These are phyloP conservation scores for Galemys pyrenaicus DNA, from an alignment of 2,113 vertebrate genomes.

Conservation along the genomic window DNA sequence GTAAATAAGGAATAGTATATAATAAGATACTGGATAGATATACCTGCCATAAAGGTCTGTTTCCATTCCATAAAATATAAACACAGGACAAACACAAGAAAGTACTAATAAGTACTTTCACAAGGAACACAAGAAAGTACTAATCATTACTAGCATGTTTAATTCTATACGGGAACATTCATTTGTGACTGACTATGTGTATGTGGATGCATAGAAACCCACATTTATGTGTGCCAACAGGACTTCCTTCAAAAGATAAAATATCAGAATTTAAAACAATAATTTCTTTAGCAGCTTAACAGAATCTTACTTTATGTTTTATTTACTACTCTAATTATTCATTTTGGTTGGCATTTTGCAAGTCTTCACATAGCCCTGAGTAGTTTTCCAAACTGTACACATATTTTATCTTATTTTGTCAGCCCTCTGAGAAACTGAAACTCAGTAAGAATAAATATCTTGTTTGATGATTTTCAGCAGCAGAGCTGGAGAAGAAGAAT, in stretches of 20 bases:
- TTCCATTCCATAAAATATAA: background rate
- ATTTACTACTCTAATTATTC: slow-evolving; percentile 21
- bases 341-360: slow-evolving; percentile 18
- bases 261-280: slow-evolving; percentile 48
- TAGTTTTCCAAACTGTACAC: background rate
- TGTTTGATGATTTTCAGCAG: slow-evolving; percentile 28
- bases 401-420: slow-evolving; percentile 35
- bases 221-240: background rate
- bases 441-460: slow-evolving; percentile 2
- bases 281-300: slow-evolving; percentile 22
- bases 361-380: background rate
- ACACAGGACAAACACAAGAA: background rate
- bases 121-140: background rate
- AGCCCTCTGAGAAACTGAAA: slow-evolving; percentile 36
- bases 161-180: background rate
- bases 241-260: slow-evolving; percentile 45
- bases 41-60: background rate
- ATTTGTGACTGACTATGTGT: background rate
- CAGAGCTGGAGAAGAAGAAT: background rate
- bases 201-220: background rate
- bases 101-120: background rate
- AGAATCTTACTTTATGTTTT: background rate
- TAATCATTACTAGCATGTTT: background rate
- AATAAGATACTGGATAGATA: background rate
- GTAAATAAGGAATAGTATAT: background rate